These are phyloP conservation scores for Prosapia bicincta DNA, from an alignment of 2,888 invertebrate genomes.

Conservation along the genomic window DNA sequence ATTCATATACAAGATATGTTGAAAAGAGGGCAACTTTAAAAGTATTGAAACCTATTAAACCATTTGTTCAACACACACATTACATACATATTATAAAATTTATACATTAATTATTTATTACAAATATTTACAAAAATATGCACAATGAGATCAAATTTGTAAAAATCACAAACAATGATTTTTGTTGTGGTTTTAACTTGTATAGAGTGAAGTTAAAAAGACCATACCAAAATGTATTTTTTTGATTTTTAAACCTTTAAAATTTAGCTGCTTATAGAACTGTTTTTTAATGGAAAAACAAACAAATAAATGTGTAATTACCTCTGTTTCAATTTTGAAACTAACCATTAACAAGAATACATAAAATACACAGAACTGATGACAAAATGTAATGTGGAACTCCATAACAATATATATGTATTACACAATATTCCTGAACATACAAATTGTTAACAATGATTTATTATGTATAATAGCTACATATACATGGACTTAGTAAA, in stretches of 20 bases:
- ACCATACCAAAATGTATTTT: too few species aligned
- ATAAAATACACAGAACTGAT: background rate
- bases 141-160: background rate
- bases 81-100: background rate
- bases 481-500: background rate
- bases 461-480: too few species aligned
- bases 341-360: too few species aligned
- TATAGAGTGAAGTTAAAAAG: too few species aligned
- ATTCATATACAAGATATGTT: background rate
- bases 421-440: background rate
- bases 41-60: background rate
- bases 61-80: background rate
- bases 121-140: constrained; percentile 4
- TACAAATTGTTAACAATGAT: background rate
- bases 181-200: too few species aligned
- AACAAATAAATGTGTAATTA: background rate
- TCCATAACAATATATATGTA: background rate
- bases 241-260: too few species aligned
- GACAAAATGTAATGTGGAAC: background rate
- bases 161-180: background rate
- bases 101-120: too few species aligned
- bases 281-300: too few species aligned
- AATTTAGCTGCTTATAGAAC: too few species aligned
- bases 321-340: background rate
- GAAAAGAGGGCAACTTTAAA: background rate